Conservation (phyloP, 2,113 vertebrate species). For the Aspidoscelis tigris region DNA sequence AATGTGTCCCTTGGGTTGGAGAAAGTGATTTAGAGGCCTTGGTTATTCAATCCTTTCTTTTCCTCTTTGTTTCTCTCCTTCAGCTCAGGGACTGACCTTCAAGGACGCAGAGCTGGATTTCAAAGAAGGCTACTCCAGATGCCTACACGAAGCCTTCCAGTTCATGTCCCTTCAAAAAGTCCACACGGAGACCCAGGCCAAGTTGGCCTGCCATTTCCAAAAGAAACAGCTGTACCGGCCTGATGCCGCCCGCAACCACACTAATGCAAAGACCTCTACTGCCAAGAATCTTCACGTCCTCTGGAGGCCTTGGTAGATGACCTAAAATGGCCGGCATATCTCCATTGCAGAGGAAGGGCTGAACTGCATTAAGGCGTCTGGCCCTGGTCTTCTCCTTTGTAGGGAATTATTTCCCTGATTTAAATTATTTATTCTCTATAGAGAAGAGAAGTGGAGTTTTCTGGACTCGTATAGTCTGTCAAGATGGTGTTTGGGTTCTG, state of each 20-base stretch:
- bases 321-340: rapidly evolving
- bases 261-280: slow-evolving; percentile 40
- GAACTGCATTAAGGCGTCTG: slow-evolving; percentile 53
- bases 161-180: slow-evolving; percentile 72
- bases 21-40: neutral
- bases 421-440: slow-evolving; percentile 32
- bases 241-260: neutral
- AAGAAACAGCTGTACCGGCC: slow-evolving; percentile 39
- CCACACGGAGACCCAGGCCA: slow-evolving; percentile 60
- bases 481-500: slow-evolving; percentile 19
- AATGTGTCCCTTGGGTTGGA: neutral
- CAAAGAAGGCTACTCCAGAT: slow-evolving; percentile 73
- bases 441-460: slow-evolving; percentile 28
- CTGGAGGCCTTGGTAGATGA: slow-evolving; percentile 76
- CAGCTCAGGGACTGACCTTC: slow-evolving; percentile 52
- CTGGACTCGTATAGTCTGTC: slow-evolving; percentile 45
- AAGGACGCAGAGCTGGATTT: slow-evolving; percentile 60
- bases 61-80: neutral
- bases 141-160: slow-evolving; percentile 73
- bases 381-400: slow-evolving; percentile 54
- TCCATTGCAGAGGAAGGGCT: slow-evolving; percentile 61
- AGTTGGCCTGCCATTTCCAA: slow-evolving; percentile 71
- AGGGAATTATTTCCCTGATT: slow-evolving; percentile 48
- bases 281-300: slow-evolving; percentile 30
- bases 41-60: slow-evolving; percentile 36